These are phyloP conservation scores for Parazoanthus atlanticus DNA, from an alignment of 92 coral and sea anemone genomes.

Conservation along the genomic window DNA sequence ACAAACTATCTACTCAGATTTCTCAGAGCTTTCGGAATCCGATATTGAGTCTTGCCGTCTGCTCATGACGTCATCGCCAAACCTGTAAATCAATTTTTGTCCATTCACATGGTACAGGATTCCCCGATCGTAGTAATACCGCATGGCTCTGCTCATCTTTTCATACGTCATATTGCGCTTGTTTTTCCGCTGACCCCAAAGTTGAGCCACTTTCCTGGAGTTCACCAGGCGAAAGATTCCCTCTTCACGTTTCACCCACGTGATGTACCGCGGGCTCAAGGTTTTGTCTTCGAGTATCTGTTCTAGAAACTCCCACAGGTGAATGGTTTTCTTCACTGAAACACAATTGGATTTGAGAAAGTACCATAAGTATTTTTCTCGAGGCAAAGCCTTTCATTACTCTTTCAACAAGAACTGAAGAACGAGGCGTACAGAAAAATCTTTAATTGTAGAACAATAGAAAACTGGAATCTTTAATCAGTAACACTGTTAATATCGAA, in stretches of 20 bases:
- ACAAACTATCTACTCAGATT: conserved; percentile 22
- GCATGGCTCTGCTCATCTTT: conserved; percentile 87
- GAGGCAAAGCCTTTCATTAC: no score
- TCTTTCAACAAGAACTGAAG: not conserved
- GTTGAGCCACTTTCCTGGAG: conserved; percentile 81
- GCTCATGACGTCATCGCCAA: conserved; percentile 76
- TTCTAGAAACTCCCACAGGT: conserved; percentile 83
- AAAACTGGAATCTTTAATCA: no score
- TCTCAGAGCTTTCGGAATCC: conserved; percentile 43
- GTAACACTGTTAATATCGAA: no score
- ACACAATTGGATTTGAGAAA: not conserved
- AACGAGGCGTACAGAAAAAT: no score
- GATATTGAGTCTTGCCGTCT: conserved; percentile 42
- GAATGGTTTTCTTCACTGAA: conserved; percentile 82
- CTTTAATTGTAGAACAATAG: no score
- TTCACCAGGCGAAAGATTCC: conserved; percentile 77
- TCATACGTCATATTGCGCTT: conserved; percentile 89
- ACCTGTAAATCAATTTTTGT: conserved; percentile 82
- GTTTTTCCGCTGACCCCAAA: conserved; percentile 90
- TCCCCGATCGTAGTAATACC: conserved; percentile 81
- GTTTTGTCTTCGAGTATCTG: conserved; percentile 73
- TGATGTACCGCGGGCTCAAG: conserved; percentile 67
- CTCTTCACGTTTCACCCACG: conserved; percentile 83
- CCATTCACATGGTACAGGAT: conserved; percentile 81
- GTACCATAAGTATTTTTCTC: not conserved